Evolutionary conservation across 2,797 vertebrate genomes (phyloP), one percentile per base, ranked within the genome.

Genomic region (Caiman crocodilus): DNA sequence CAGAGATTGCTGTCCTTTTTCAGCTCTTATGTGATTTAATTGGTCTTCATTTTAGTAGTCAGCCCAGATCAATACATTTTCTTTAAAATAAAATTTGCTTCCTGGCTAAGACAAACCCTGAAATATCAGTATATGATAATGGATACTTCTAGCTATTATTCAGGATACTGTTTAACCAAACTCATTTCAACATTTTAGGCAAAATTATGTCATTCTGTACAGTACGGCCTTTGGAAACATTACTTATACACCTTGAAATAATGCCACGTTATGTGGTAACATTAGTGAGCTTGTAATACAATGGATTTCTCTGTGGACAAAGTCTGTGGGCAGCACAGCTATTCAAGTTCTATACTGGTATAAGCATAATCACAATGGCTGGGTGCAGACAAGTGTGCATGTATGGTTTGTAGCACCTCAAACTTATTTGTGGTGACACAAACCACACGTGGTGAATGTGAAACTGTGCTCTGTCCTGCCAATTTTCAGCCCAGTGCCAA

Each of bases 241-340:
- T 1, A 25, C 3, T 2, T 69, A 4, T n/a, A 42, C 73, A 60
- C 69, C 4, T 74, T 30, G 69, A 16, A 84, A 84, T 84, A 73
- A 63, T 0, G 17, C 1, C 7, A 5, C 32, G 73, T 76, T 65
- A 1, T 28, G 14, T 55, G 25, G 1, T 71, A 82, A 14, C 3
- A 64, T 71, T 21, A 0, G 4, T 6, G 1, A 58, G 60, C 76
- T 61, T 84, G 0, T 8, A 75, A 2, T 50, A 57, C 56, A 12
- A 59, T 25, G 56, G 7, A 35, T 65, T 93, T 90, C 4, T 42
- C 15, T 58, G 65, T 1, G 0, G 12, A 21, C 80, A 61, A 23
- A 23, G 13, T 23, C 35, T 42, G 13, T 42, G 69, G 35, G 7
- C 35, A 71, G 35, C 69, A 71, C 42, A 71, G 69, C 42, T 42